Base-by-base conservation (phyloP, 2,113 vertebrate species). In the Oreocharis arfaki region DNA sequence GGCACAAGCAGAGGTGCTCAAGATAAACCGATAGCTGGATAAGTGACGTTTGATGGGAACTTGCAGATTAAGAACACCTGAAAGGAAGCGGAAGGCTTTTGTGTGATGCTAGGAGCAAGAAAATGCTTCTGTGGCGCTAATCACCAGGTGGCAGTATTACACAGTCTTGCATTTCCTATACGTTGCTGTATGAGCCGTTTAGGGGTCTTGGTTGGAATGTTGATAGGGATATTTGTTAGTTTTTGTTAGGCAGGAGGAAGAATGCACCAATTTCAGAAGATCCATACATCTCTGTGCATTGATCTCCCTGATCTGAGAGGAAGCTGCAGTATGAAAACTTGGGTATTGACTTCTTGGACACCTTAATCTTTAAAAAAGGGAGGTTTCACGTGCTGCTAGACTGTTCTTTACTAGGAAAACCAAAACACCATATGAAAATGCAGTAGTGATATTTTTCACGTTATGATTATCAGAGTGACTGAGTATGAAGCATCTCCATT, bases 141-240 rank as follows among this genome's bases (percentile, higher is more conserved):
- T 70, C 96, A 94, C 75, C 92, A 97, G 95, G 87, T 97, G 95
- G 96, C 96, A 97, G 78, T 75, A 67, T 96, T 92, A 93, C 79
- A 96, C 59, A 96, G 95, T 24, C 71, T 88, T 95, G 77, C 24
- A 67, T 21, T n/a, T 80, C 47, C 46, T 21, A 1, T 8, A 5
- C 2, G 0, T 60, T 22, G 22, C 42, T 27, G 2, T 2, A 9
- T 4, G 24, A 55, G 53, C 32, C 8, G 24, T 33, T 70, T 20
- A 13, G 22, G 21, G 39, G 13, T 74, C 44, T 59, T 33, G 33
- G 55, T 20, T 86, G 61, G 22, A 88, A 47, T 37, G 13, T 7
- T 33, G 27, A 5, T 22, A 22, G 18, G 23, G 20, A 4, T 75
- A 41, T 53, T 10, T 33, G 16, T 30, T 82, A 37, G 30, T 6